Base-by-base conservation (phyloP, 2,888 invertebrate species). In the Anthophora plumipes region DNA sequence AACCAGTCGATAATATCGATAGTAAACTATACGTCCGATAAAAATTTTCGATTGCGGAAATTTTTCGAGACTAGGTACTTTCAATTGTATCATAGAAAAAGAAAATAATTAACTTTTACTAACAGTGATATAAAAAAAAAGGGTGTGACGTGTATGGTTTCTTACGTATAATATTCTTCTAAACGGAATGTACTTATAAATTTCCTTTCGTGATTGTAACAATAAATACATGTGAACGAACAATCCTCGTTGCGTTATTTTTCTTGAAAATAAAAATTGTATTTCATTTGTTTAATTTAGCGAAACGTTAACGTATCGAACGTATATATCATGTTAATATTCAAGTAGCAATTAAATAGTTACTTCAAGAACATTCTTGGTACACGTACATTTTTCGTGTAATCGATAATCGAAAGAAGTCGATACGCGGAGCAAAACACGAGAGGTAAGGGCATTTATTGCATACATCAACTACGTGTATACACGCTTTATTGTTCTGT, bases 381-480 rank as follows among this genome's bases (percentile, higher is more conserved):
- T 11, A 11, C 6, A 37, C 25, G 37, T 20, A 31, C 0, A 46
- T 37, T 48, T 59, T 37, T 39, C n/a, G 22, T 7, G 39, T 22
- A 41, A 61, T 61, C 61, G 50, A 71, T 71, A 41, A 61, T 71
- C 39, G 60, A 22, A 39, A 12, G 9, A 39, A 37, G 22, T 70
- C 69, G 59, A 59, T 69, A 59, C n/a, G 7, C 12, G 22, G 2
- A 39, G n/a, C 20, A 14, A 43, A 50, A 14, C 14, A 9, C 20
- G 1, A 11, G 5, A 64, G 11, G 14, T 57, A 2, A 57, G 25
- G 37, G 17, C 9, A 20, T 66, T 52, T 39, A 2, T 17, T 39
- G 22, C 43, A 63, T 61, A 54, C 55, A 69, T 73, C 50, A 77
- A 60, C 22, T 46, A 61, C 60, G 50, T 68, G 60, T n/a, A 39